Conservation (phyloP, 2,113 vertebrate species). For the Cryptotis parvus region DNA sequence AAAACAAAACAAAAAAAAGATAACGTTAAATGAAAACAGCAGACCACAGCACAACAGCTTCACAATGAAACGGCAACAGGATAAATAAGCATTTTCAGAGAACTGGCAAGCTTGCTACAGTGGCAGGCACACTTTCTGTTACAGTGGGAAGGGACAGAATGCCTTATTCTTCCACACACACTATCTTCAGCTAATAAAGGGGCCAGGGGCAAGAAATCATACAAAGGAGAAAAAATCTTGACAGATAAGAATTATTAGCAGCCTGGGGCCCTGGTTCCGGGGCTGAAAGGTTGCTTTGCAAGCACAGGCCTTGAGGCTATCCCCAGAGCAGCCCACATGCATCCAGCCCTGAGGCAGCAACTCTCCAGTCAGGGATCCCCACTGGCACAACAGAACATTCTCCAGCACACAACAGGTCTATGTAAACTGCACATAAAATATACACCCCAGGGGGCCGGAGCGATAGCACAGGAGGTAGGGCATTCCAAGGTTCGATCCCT, state of each 20-base stretch:
- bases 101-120: constrained; percentile 6
- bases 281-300: no score
- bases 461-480: no score
- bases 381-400: no score
- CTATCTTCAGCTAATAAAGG: constrained; percentile 17
- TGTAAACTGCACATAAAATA: no score
- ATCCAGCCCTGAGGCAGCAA: no score
- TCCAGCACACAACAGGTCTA: no score
- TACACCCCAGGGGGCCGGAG: no score
- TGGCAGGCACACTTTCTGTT: not conserved
- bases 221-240: constrained; percentile 57
- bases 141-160: not conserved
- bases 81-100: constrained; percentile 11
- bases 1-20: not conserved
- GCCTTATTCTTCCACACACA: not conserved
- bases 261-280: no score
- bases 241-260: not conserved
- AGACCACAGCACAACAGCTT: constrained; percentile 18
- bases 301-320: no score
- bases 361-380: no score
- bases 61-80: constrained; percentile 3
- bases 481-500: no score
- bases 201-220: not conserved
- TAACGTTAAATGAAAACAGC: not conserved
- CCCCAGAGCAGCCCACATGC: no score